Evolutionary conservation across 2,113 vertebrate species (phyloP), one percentile per base, ranked within the genome.

Genomic region (Puffinus mauretanicus): DNA sequence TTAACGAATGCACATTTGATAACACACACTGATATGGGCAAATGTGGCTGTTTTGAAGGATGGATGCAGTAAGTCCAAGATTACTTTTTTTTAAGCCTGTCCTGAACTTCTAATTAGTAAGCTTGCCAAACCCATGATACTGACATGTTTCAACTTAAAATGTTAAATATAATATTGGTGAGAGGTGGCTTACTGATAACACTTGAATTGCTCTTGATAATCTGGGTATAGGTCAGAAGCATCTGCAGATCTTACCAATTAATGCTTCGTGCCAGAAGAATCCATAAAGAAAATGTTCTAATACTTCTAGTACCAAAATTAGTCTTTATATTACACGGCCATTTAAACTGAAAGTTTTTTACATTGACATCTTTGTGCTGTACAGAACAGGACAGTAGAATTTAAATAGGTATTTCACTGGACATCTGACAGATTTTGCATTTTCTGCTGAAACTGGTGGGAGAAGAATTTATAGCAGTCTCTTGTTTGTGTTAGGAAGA

Each of bases 1-100:
- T 70, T 76, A 83, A 75, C 1, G 13, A 47, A 30, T 15, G 9
- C 8, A 58, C 15, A 6, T 40, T 64, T 88, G 51, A 4, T 69
- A 62, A 16, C 9, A 18, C 0, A 0, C 6, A 34, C 30, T 10
- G 30, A 16, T 17, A 9, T n/a, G 24, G 29, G 52, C 7, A 29
- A 32, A 52, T 26, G 4, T 18, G 46, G 17, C 30, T 93, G 5
- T 19, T 79, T 11, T 42, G 24, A 64, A 44, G 21, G 17, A 24
- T 42, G 34, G 4, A 15, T 38, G 24, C 32, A 61, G 13, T 44
- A 52, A 34, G 6, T 47, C 2, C 1, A 38, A 71, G 20, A 5
- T 44, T 8, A 11, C 20, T 38, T 42, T 24, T 40, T 72, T 27
- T 57, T 25, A 44, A 51, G 34, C 22, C 11, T 78, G 8, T 79